These are phyloP conservation scores for Stramonita haemastoma DNA, from an alignment of 2,888 invertebrate genomes.

Conservation along the genomic window DNA sequence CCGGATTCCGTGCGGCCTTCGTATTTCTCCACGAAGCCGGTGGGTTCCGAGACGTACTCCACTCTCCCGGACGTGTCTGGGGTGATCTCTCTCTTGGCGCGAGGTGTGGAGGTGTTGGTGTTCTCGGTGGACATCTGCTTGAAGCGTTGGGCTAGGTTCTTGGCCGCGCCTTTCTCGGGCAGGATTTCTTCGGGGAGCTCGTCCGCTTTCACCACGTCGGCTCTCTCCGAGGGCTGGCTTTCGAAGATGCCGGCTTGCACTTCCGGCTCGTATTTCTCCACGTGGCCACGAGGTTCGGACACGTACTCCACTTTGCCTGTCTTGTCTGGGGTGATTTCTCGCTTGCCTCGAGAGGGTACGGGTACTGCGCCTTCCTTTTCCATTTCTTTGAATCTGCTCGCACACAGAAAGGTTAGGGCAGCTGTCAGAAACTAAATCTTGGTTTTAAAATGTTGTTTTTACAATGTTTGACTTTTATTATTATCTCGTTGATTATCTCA, in stretches of 20 bases:
- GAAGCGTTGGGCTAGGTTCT: conserved; percentile 88
- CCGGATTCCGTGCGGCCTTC: conserved; percentile 65
- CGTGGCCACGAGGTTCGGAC: conserved; percentile 64
- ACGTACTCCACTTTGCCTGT: conserved; percentile 67
- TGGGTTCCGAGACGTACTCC: conserved; percentile 71
- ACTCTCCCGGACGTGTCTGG: conserved; percentile 64
- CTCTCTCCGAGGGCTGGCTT: conserved; percentile 60
- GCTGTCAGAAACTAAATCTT: too few species aligned
- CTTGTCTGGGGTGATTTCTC: conserved; percentile 68
- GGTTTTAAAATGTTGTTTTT: too few species aligned
- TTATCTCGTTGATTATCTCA: too few species aligned
- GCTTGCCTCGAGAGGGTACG: conserved; percentile 51
- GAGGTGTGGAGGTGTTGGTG: not conserved
- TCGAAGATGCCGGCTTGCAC: conserved; percentile 68
- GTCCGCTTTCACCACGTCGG: conserved; percentile 64
- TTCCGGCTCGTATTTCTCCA: conserved; percentile 62
- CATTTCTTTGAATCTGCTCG: conserved; percentile 90
- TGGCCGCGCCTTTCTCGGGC: conserved; percentile 86
- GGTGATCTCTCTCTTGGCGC: conserved; percentile 63
- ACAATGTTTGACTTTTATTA: too few species aligned
- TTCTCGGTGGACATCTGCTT: conserved; percentile 83
- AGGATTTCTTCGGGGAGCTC: conserved; percentile 57
- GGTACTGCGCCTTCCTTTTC: conserved; percentile 74
- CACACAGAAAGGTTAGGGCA: conserved; percentile 61
- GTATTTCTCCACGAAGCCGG: conserved; percentile 58